A percentile compares a stretch with the other conserved stretches of the same genome.
Evolutionary conservation across 2,797 vertebrate genomes (phyloP).

Genomic region (Dallia pectoralis): DNA sequence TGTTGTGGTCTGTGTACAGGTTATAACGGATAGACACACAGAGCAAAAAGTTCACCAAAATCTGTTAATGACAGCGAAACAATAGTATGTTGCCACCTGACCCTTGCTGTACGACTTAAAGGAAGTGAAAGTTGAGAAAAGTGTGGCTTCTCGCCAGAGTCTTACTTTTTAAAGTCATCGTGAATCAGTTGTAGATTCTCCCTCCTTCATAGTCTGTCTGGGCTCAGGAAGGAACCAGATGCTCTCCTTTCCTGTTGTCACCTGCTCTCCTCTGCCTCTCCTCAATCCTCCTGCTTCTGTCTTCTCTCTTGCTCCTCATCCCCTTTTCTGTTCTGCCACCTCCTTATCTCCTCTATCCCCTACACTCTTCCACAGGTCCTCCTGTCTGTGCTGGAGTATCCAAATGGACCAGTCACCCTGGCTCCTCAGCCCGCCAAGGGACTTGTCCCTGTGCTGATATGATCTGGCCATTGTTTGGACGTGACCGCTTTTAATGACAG

Average conservation of each 20-base stretch:
- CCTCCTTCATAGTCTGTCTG: not conserved
- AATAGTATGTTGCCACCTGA: not conserved
- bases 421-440: constrained; percentile 21
- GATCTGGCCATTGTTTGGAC: constrained; percentile 45
- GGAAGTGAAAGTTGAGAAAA: constrained; percentile 10
- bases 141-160: not conserved
- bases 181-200: not conserved
- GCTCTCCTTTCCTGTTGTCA: no score
- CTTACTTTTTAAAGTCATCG: not conserved
- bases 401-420: constrained; percentile 22
- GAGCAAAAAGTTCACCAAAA: not conserved
- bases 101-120: not conserved
- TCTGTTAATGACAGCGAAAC: not conserved
- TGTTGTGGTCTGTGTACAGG: not conserved
- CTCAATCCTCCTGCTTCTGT: no score
- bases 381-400: constrained; percentile 6
- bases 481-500: constrained; percentile 49
- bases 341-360: not conserved
- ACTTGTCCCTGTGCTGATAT: constrained; percentile 36
- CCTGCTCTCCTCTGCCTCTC: no score
- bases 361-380: no score
- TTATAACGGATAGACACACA: not conserved
- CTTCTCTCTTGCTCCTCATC: no score
- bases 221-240: no score
- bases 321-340: no score